These are phyloP conservation scores for Drosophila sechellia DNA, from an alignment of 1,140 invertebrate species.

Conservation along the genomic window DNA sequence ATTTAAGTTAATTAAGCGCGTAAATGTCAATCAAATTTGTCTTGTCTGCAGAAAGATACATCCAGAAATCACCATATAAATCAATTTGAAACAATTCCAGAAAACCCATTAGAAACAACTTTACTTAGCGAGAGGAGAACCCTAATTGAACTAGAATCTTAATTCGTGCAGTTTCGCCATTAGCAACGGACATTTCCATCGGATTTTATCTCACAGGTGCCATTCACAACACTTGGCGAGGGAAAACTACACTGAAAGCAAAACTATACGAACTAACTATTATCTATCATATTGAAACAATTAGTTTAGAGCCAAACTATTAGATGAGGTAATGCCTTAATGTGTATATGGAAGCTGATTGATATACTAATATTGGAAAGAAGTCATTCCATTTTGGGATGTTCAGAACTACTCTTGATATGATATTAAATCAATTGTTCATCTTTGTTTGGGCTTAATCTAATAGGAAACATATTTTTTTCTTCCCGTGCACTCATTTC, in stretches of 20 bases:
- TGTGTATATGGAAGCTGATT: too few relatives aligned
- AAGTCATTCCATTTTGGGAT: too few relatives aligned
- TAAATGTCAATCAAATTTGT: background rate
- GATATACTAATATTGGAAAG: too few relatives aligned
- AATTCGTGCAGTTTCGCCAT: slow-evolving; percentile 29
- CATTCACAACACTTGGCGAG: slow-evolving; percentile 11
- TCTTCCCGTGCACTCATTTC: background rate
- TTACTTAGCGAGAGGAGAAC: background rate
- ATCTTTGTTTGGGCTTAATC: background rate
- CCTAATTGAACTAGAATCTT: slow-evolving; percentile 31
- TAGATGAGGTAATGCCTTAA: too few relatives aligned
- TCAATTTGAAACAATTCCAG: slow-evolving; percentile 12
- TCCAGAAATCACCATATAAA: background rate
- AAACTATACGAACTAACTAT: background rate
- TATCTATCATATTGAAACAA: background rate
- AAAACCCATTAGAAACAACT: slow-evolving; percentile 17
- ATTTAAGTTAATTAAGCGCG: slow-evolving; percentile 13
- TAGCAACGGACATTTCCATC: slow-evolving; percentile 17
- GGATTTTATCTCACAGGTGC: slow-evolving; percentile 17
- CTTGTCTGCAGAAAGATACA: slow-evolving; percentile 6
- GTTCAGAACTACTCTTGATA: too few relatives aligned
- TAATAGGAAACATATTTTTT: background rate
- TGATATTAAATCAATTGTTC: too few relatives aligned
- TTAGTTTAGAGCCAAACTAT: too few relatives aligned
- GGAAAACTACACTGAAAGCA: background rate